Base-by-base conservation (phyloP, 2,113 vertebrate genomes). In the rat (Rattus norvegicus) region DNA sequence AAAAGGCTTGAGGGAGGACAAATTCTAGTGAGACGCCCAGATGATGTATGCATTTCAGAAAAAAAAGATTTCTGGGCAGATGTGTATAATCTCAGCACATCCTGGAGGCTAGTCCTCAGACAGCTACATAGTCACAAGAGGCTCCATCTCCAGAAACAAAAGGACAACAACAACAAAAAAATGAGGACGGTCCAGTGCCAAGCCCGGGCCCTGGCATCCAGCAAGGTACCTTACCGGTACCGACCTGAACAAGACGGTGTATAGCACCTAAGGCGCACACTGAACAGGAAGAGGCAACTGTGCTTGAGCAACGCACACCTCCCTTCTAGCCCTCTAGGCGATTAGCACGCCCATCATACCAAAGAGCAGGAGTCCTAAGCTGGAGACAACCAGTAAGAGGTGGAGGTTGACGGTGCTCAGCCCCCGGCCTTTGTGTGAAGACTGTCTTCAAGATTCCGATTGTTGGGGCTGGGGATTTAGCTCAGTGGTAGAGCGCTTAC, bases 211-310 rank as follows among this genome's bases (percentile, higher is more conserved):
- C 76, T 79, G 20, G 33, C 30, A 36, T 54, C 77, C 49, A 22
- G 47, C 6, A 24, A 43, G 43, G 43, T 43, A 43, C 43, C 43
- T 43, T 43, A 43, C 43, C 43, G 49, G 49, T 11, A 11, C 20
- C 9, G 0, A 43, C 36, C 17, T 2, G 36, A 72, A n/a, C 36
- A 19, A n/a, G 36, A 72, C 16, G 73, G 1, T 59, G 4, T 2
- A 12, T 13, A 33, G 77, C 56, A 28, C 39, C 20, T 33, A 1
- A 56, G 36, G 17, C 49, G 19, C 26, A 19, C 61, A 11, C 33
- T 83, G 52, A 4, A 0, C 1, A 2, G 52, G 56, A 26, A 33
- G 33, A 19, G 8, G 17, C n/a, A 5, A 1, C 69, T n/a, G 1
- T 47, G 0, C 5, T 1, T n/a, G 72, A 26, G 30, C 1, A 13